These are phyloP conservation scores for Dryobates pubescens DNA, from an alignment of 2,797 vertebrate genomes.

Conservation along the genomic window DNA sequence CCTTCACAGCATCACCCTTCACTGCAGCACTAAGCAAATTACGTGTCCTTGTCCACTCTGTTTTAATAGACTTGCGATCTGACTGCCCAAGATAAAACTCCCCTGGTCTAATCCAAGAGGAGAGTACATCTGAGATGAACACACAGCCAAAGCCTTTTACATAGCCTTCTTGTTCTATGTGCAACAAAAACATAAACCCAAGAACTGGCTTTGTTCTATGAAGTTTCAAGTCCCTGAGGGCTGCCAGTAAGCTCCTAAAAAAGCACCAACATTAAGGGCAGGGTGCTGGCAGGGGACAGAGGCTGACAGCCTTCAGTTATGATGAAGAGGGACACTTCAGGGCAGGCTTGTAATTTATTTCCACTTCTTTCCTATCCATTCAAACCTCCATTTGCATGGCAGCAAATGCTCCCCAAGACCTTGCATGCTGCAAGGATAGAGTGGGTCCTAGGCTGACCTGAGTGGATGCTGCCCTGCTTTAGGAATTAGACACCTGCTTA, in stretches of 20 bases:
- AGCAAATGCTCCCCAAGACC: neutral
- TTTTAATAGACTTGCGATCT: slow-evolving; percentile 51
- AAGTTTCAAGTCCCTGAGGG: neutral
- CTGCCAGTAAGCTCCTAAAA: neutral
- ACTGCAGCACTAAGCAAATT: slow-evolving; percentile 3
- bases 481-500: neutral
- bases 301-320: neutral
- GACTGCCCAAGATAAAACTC: slow-evolving; percentile 25
- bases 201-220: neutral
- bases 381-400: neutral
- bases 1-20: neutral
- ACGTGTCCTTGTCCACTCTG: neutral
- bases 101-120: neutral
- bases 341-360: neutral
- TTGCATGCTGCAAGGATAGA: neutral
- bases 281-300: neutral
- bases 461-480: neutral
- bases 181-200: neutral
- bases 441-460: neutral
- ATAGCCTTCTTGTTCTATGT: neutral
- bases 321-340: neutral
- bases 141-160: neutral
- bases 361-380: neutral
- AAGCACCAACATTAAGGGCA: neutral
- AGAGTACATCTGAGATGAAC: neutral